Percentiles rank a stretch among this genome's conserved stretches.
phyloP scores from a whole-genome alignment of 2,888 invertebrate species.

The Muschampia plurimacula region DNA sequence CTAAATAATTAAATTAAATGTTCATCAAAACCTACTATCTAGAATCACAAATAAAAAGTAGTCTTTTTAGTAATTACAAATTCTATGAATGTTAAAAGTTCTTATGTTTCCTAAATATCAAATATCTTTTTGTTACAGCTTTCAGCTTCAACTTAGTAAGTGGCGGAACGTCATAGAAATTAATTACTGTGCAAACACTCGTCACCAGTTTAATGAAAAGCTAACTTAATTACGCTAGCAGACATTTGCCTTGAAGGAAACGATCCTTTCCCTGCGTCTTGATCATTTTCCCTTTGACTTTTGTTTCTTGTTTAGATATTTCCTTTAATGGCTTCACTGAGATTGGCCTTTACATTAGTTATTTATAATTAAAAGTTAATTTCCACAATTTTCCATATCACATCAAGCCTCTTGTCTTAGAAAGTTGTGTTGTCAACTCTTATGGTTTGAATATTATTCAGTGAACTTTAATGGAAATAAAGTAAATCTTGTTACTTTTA shows the following conservation, averaged over 20 bases:
- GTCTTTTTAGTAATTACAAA: background rate
- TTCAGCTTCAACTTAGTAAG: background rate
- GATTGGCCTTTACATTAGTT: background rate
- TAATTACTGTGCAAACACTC: slow-evolving; percentile 29
- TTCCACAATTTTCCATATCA: background rate
- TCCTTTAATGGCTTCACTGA: background rate
- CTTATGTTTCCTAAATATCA: background rate
- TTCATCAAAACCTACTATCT: background rate
- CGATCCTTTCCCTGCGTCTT: slow-evolving; percentile 6
- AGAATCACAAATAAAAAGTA: background rate
- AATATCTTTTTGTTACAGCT: background rate
- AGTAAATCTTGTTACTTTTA: too few species aligned
- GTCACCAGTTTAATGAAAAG: slow-evolving; percentile 34
- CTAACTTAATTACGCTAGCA: slow-evolving; percentile 29
- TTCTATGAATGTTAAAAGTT: background rate
- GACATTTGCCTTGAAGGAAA: slow-evolving; percentile 15
- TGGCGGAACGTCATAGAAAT: slow-evolving; percentile 14
- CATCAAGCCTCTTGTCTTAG: too few species aligned
- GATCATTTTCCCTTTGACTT: slow-evolving; percentile 11
- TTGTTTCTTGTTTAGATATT: background rate
- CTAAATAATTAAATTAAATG: too few species aligned
- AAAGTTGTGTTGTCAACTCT: too few species aligned
- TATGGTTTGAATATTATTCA: too few species aligned
- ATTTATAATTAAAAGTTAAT: background rate
- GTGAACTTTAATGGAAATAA: too few species aligned